These are phyloP conservation scores for Hystrix brachyura DNA, from an alignment of 2,113 vertebrate species.

Conservation along the genomic window DNA sequence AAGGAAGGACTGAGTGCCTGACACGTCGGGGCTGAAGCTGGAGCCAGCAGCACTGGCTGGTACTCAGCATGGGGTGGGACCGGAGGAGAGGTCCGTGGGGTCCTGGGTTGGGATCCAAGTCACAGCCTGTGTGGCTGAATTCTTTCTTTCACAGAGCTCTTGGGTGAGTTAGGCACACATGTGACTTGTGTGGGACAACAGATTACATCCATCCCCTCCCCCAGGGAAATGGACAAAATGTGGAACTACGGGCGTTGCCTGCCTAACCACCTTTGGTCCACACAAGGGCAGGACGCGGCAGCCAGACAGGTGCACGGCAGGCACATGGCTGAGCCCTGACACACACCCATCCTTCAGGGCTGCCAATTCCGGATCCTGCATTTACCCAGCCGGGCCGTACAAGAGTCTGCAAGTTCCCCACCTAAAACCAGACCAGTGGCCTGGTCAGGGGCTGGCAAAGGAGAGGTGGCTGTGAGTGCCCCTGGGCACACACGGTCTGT, in stretches of 20 bases:
- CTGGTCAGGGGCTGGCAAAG: not conserved
- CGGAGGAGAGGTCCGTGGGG: not conserved
- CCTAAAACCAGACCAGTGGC: not conserved
- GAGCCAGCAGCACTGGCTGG: not conserved
- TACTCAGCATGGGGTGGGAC: not conserved
- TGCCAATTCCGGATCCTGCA: not conserved
- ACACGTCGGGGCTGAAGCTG: fast-evolving
- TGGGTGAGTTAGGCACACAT: not conserved
- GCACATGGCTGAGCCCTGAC: not conserved
- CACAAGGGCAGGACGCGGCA: not conserved
- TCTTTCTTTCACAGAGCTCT: not conserved
- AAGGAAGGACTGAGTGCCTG: fast-evolving
- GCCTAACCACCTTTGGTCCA: not conserved
- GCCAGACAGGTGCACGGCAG: not conserved
- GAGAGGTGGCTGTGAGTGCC: fast-evolving
- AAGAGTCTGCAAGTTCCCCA: not conserved
- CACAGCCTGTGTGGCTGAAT: fast-evolving
- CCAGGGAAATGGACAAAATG: not conserved
- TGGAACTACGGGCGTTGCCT: fast-evolving
- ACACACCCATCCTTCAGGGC: not conserved
- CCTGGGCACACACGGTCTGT: fast-evolving
- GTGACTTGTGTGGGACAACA: not conserved
- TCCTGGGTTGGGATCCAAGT: not conserved
- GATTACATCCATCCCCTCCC: not conserved
- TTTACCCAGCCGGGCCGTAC: not conserved